Conservation (phyloP, 2,797 vertebrate genomes). For the Periparus ater region DNA sequence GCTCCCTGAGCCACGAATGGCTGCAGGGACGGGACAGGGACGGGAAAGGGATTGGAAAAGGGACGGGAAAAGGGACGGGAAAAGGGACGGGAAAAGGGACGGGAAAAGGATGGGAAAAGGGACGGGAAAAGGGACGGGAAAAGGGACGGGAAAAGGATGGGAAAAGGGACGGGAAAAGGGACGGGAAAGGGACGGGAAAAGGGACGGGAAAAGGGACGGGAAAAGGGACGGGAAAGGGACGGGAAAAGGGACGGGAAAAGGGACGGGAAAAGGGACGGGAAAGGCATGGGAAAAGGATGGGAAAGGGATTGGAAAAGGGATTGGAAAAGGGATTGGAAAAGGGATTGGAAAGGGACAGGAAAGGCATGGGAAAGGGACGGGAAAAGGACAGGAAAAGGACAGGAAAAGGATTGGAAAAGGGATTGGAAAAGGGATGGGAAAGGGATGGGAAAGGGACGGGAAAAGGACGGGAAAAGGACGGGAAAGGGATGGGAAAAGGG, state of each 20-base stretch:
- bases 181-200: too few species aligned
- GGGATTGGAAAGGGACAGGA: background rate
- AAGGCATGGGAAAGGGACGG: too few species aligned
- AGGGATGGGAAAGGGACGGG: background rate
- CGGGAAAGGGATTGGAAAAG: too few species aligned
- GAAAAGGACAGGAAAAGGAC: background rate
- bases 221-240: background rate
- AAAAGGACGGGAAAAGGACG: too few species aligned
- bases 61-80: too few species aligned
- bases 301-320: background rate
- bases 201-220: too few species aligned
- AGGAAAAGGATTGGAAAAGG: too few species aligned
- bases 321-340: background rate
- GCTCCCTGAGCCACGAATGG: fast-evolving
- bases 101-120: too few species aligned
- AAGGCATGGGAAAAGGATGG: background rate
- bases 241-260: background rate
- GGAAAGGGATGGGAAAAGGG: background rate
- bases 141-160: too few species aligned
- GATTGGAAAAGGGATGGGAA: background rate
- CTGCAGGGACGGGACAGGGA: background rate
- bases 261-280: background rate
- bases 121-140: too few species aligned
- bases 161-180: too few species aligned
- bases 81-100: too few species aligned